These are phyloP conservation scores for Plagiodera versicolora DNA, from an alignment of 2,888 invertebrate species.

Conservation along the genomic window DNA sequence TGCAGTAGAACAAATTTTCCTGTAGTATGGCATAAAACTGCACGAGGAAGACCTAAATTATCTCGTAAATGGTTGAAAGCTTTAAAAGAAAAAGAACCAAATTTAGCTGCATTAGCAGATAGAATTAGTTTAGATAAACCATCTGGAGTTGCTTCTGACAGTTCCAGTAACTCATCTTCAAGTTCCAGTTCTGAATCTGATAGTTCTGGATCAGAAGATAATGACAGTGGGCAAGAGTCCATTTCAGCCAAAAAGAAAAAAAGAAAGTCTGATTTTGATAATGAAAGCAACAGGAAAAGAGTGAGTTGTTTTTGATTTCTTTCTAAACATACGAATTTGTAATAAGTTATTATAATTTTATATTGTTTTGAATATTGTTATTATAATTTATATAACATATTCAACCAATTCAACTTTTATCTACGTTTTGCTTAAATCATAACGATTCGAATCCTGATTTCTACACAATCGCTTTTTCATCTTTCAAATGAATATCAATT, in stretches of 20 bases:
- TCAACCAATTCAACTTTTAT: too few relatives aligned
- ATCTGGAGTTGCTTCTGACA: conserved; percentile 92
- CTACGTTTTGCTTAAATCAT: too few relatives aligned
- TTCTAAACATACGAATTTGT: too few relatives aligned
- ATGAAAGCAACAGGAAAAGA: conserved; percentile 46
- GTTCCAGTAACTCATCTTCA: conserved; percentile 85
- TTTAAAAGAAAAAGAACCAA: conserved; percentile 68
- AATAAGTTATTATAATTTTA: too few relatives aligned
- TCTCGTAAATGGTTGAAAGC: conserved; percentile 86
- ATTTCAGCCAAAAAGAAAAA: conserved; percentile 83
- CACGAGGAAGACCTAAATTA: conserved; percentile 91
- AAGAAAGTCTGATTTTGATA: conserved; percentile 58
- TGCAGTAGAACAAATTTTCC: conserved; percentile 95
- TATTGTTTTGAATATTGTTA: too few relatives aligned
- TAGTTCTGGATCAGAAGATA: conserved; percentile 57
- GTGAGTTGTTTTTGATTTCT: conserved; percentile 38
- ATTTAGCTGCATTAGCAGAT: conserved; percentile 77
- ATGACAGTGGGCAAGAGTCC: conserved; percentile 86
- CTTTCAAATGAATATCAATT: too few relatives aligned
- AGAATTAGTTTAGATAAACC: conserved; percentile 81
- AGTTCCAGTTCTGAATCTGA: conserved; percentile 57
- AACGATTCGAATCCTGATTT: too few relatives aligned
- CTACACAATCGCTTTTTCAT: too few relatives aligned
- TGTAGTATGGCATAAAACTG: conserved; percentile 97
- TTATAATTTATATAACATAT: too few relatives aligned